Evolutionary conservation across 2,888 invertebrate species (phyloP).

Genomic region (Chrysolina haemoptera): DNA sequence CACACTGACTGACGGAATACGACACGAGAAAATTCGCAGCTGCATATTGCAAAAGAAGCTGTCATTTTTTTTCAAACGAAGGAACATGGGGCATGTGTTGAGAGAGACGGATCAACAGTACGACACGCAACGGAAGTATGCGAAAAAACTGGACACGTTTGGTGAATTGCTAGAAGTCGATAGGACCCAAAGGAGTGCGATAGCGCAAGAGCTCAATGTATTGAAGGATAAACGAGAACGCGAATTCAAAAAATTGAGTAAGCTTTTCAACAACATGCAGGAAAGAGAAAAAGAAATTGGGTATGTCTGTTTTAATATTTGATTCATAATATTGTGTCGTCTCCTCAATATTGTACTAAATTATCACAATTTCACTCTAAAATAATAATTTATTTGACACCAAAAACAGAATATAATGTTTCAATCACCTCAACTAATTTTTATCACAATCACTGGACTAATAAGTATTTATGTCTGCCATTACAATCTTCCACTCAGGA

Average conservation of each 20-base stretch:
- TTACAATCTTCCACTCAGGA: too few species aligned
- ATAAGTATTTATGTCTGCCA: too few species aligned
- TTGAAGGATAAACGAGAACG: constrained; percentile 53
- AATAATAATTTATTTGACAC: too few species aligned
- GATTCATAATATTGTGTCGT: background rate
- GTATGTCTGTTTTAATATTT: constrained; percentile 26
- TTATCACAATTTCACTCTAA: too few species aligned
- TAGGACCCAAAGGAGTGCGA: constrained; percentile 49
- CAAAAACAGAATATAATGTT: too few species aligned
- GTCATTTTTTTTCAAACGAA: constrained; percentile 63
- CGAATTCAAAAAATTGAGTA: constrained; percentile 51
- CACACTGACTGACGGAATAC: constrained; percentile 40
- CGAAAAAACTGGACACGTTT: constrained; percentile 59
- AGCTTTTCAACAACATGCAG: constrained; percentile 56
- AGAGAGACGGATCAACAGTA: constrained; percentile 57
- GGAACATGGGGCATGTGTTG: constrained; percentile 65
- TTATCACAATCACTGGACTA: too few species aligned
- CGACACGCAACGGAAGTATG: constrained; percentile 60
- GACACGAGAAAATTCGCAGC: constrained; percentile 55
- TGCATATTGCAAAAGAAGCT: constrained; percentile 64
- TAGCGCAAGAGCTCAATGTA: constrained; percentile 55
- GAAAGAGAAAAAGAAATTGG: constrained; percentile 63
- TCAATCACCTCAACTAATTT: too few species aligned
- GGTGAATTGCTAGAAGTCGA: constrained; percentile 51
- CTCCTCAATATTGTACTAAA: too few species aligned